phyloP scores from a whole-genome alignment of 1,140 invertebrate species.

The Maconellicoccus hirsutus region DNA sequence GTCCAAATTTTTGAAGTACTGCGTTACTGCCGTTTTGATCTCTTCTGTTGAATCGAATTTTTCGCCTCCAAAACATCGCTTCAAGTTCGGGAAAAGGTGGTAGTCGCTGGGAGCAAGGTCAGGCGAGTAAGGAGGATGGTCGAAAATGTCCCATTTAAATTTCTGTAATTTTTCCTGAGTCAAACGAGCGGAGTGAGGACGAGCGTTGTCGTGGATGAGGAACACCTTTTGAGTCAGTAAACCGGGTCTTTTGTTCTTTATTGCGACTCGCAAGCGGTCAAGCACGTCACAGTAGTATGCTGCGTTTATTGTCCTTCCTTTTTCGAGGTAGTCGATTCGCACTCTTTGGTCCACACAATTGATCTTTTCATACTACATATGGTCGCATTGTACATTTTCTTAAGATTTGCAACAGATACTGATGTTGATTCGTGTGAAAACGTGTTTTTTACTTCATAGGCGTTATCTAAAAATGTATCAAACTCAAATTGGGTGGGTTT shows the following conservation, averaged over 20 bases:
- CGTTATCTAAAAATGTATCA: too few relatives aligned
- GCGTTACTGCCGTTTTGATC: conserved; percentile 1
- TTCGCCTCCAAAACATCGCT: conserved; percentile 26
- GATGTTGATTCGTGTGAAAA: too few relatives aligned
- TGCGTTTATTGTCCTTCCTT: conserved; percentile 21
- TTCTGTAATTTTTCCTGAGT: conserved; percentile 26
- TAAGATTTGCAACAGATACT: too few relatives aligned
- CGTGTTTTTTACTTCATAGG: too few relatives aligned
- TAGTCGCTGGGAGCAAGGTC: conserved; percentile 33
- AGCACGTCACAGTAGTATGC: conserved; percentile 25
- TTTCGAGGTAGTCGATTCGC: neutral
- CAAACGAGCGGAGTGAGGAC: conserved; percentile 29
- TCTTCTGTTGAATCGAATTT: conserved; percentile 23
- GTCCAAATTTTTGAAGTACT: conserved; percentile 16
- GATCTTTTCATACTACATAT: too few relatives aligned
- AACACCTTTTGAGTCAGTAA: conserved; percentile 27
- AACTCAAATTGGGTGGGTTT: too few relatives aligned
- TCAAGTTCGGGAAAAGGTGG: conserved; percentile 30
- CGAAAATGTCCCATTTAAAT: conserved; percentile 33
- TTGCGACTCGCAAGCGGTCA: conserved; percentile 24
- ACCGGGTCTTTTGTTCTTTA: conserved; percentile 29
- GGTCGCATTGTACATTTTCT: too few relatives aligned
- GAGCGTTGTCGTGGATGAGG: conserved; percentile 33
- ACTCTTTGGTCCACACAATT: too few relatives aligned
- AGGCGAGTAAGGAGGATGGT: conserved; percentile 32